Conservation (phyloP, 2,888 invertebrate genomes). For the Caenorhabditis sp. region DNA sequence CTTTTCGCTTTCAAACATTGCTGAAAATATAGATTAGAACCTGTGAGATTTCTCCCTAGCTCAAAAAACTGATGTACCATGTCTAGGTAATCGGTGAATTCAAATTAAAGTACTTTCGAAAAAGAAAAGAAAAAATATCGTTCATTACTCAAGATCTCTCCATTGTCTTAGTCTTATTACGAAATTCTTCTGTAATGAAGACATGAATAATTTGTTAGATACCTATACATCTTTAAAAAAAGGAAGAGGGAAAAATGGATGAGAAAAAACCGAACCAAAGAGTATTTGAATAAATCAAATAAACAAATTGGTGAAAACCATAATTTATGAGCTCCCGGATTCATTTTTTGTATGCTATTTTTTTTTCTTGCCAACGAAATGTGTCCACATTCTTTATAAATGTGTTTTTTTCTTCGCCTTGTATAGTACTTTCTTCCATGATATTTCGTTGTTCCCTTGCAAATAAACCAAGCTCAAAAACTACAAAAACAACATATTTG, state of each 20-base stretch:
- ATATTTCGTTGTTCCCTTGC: too few species aligned
- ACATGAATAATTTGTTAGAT: neutral
- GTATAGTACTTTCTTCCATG: too few species aligned
- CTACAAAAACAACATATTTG: too few species aligned
- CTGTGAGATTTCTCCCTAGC: too few species aligned
- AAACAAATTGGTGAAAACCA: slow-evolving; percentile 1
- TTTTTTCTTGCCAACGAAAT: neutral
- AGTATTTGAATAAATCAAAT: neutral
- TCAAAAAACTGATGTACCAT: too few species aligned
- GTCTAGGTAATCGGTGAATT: too few species aligned
- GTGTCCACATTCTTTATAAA: too few species aligned
- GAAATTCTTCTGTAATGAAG: neutral
- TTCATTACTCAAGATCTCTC: neutral
- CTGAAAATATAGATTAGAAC: too few species aligned
- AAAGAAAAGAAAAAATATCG: neutral
- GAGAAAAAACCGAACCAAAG: neutral
- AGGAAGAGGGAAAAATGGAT: neutral
- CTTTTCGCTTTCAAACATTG: too few species aligned
- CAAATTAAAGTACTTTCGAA: too few species aligned
- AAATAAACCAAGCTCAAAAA: too few species aligned
- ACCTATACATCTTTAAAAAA: neutral
- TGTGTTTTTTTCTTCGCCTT: too few species aligned
- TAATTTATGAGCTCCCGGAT: slow-evolving; percentile 1
- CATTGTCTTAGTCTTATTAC: neutral
- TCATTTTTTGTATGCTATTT: neutral